Conservation (phyloP, 2,797 vertebrate species). For the Pseudomugil tenellus region DNA sequence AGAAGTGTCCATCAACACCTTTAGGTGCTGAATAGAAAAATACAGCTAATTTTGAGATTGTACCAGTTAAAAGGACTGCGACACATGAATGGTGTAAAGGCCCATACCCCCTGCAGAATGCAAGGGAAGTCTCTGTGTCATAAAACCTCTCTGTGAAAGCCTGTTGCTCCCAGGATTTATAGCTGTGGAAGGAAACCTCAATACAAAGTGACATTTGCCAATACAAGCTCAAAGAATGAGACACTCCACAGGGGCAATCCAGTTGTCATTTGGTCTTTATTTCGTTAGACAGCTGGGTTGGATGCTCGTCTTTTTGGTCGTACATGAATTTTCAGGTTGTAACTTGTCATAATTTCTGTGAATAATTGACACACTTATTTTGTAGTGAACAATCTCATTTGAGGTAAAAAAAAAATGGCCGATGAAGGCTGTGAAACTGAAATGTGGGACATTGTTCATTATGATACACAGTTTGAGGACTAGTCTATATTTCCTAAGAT, state of each 20-base stretch:
- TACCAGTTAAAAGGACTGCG: conserved; percentile 76
- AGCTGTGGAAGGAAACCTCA: conserved; percentile 69
- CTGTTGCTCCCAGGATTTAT: conserved; percentile 82
- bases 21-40: conserved; percentile 8
- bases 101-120: conserved; percentile 80
- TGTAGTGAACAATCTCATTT: not conserved
- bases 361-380: not conserved
- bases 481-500: not conserved
- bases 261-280: conserved; percentile 42
- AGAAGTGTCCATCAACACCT: not conserved
- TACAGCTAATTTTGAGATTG: conserved; percentile 56
- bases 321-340: not conserved
- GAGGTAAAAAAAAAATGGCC: not conserved
- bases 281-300: conserved; percentile 30
- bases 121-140: conserved; percentile 82
- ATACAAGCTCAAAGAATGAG: conserved; percentile 60
- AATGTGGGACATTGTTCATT: not conserved
- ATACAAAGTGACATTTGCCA: conserved; percentile 78
- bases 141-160: conserved; percentile 79
- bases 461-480: not conserved
- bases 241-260: conserved; percentile 47
- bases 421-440: not conserved
- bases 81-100: conserved; percentile 77
- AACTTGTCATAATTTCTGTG: not conserved
- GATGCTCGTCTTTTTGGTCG: not conserved